phyloP scores from a whole-genome alignment of 2,113 vertebrate species.

The Pelodiscus sinensis region DNA sequence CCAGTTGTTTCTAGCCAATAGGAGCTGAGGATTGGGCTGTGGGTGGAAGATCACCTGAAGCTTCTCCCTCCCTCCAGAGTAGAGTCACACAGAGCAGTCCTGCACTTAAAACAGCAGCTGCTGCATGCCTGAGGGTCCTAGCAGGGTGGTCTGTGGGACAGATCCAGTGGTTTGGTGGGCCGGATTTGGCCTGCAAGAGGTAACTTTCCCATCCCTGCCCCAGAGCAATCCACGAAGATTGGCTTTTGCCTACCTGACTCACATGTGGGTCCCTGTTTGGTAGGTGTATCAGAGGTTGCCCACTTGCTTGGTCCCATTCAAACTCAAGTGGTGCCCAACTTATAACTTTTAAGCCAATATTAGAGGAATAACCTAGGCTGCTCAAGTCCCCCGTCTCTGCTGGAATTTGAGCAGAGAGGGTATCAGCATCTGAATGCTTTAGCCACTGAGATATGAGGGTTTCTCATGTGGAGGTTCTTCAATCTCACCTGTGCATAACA shows the following conservation, averaged over 20 bases:
- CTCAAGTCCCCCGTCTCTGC: not conserved
- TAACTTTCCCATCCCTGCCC: not conserved
- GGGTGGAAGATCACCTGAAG: no score
- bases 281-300: not conserved
- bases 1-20: no score
- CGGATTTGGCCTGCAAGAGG: no score
- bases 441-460: not conserved
- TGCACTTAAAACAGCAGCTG: no score
- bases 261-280: not conserved
- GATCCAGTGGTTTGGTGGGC: no score
- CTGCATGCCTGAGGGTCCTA: no score
- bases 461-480: not conserved
- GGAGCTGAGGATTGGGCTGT: no score
- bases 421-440: not conserved
- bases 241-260: not conserved
- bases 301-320: not conserved
- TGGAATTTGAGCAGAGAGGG: not conserved
- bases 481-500: not conserved
- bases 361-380: not conserved
- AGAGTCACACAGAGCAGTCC: no score
- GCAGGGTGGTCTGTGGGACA: no score
- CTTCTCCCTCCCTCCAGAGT: no score
- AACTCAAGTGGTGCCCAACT: not conserved
- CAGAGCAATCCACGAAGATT: not conserved
- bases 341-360: not conserved